Percentiles rank a stretch among this genome's conserved stretches.
Evolutionary conservation across 2,888 invertebrate genomes (phyloP).

Genomic region (Agrypnus murinus): DNA sequence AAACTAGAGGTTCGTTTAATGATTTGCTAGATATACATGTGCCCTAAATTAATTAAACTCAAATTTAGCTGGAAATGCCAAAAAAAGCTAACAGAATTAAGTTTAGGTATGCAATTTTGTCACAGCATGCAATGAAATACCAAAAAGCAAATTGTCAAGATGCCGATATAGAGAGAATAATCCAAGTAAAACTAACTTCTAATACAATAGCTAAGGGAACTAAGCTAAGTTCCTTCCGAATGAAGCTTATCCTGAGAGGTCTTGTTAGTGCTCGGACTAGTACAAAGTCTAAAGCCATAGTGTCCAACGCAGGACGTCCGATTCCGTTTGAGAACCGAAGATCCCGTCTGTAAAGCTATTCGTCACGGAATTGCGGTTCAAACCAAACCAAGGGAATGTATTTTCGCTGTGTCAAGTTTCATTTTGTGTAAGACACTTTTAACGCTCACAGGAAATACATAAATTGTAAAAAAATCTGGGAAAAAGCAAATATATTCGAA

Average conservation of each 20-base stretch:
- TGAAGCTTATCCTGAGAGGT: conserved; percentile 33
- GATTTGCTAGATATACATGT: not conserved
- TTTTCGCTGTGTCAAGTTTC: conserved; percentile 4
- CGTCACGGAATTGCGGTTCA: conserved; percentile 37
- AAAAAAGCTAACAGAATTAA: too few species aligned
- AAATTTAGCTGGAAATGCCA: too few species aligned
- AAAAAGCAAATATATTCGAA: not conserved
- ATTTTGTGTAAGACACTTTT: not conserved
- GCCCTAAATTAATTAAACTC: too few species aligned
- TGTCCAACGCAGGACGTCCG: conserved; percentile 29
- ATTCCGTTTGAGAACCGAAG: conserved; percentile 31
- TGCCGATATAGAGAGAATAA: conserved; percentile 4
- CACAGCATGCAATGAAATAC: not conserved
- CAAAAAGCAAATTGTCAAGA: not conserved
- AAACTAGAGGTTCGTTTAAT: not conserved
- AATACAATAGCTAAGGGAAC: conserved; percentile 22
- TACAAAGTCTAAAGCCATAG: conserved; percentile 30
- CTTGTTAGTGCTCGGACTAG: conserved; percentile 23
- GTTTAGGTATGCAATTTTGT: not conserved
- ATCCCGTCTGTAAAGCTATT: conserved; percentile 26
- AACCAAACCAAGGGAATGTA: conserved; percentile 5
- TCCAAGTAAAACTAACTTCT: not conserved
- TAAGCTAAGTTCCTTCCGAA: conserved; percentile 3
- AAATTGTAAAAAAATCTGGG: too few species aligned
- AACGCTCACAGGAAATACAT: not conserved